These are phyloP conservation scores for Chelmon rostratus DNA, from an alignment of 2,797 vertebrate species.

Conservation along the genomic window DNA sequence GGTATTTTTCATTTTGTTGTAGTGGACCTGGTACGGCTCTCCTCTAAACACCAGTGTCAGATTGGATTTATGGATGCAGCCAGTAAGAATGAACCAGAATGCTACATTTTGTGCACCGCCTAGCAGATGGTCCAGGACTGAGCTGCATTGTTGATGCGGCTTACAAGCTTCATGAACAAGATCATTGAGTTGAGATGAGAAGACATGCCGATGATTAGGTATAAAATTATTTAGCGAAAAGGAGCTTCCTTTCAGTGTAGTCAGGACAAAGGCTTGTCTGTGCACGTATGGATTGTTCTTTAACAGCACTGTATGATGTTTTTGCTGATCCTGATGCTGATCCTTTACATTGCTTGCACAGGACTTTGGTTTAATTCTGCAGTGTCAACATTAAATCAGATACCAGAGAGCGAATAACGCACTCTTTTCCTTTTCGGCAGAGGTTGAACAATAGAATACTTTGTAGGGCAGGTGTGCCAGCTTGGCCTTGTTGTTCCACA, in stretches of 20 bases:
- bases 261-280: neutral
- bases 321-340: slow-evolving; percentile 34
- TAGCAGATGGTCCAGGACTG: neutral
- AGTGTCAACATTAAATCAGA: slow-evolving; percentile 57
- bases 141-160: slow-evolving; percentile 3
- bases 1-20: slow-evolving; percentile 12
- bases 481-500: slow-evolving; percentile 64
- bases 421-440: slow-evolving; percentile 60
- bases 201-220: slow-evolving; percentile 17
- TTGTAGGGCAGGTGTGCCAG: slow-evolving; percentile 76
- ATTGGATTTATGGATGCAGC: slow-evolving; percentile 27
- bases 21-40: neutral
- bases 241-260: slow-evolving; percentile 10
- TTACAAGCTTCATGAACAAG: slow-evolving; percentile 39
- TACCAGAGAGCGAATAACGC: slow-evolving; percentile 56
- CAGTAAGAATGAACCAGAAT: slow-evolving; percentile 34
- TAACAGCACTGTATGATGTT: neutral
- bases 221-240: slow-evolving; percentile 20
- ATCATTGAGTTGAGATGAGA: slow-evolving; percentile 25
- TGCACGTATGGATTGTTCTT: slow-evolving; percentile 5
- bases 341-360: slow-evolving; percentile 48
- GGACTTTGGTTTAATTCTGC: slow-evolving; percentile 67
- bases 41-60: slow-evolving; percentile 19
- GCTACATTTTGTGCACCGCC: neutral
- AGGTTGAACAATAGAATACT: slow-evolving; percentile 66